Base-by-base conservation (phyloP, 2,797 vertebrate species). In the Chromobotia macracanthus region DNA sequence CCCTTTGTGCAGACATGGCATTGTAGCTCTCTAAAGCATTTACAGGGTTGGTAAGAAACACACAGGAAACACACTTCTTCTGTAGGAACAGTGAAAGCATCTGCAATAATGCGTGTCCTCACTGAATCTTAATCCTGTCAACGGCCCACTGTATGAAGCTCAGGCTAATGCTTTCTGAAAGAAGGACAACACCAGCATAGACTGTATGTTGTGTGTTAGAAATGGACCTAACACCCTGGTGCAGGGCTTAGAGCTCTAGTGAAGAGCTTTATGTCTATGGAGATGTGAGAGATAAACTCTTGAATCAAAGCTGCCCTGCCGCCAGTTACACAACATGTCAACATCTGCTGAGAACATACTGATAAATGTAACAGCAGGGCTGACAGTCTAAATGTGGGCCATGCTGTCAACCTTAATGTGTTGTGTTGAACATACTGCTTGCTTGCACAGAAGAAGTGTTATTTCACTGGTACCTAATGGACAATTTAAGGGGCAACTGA, bases 101-200 rank as follows among this genome's bases (percentile, higher is more conserved):
- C 90, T 11, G 35, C 6, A n/a, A 38, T 38, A 7, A 38, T n/a
- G 35, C 5, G 35, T 38, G 35, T 38, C 35, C 21, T 48, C 35
- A 38, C 35, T 38, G 55, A 23, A 12, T 56, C 53, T 23, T 90
- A 89, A 87, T 90, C 87, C 81, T 83, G 87, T 88, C 83, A 51
- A 76, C 75, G 68, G 83, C 82, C 86, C 86, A 60, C 82, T 66
- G 44, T 82, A 88, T 87, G 72, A 79, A 80, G 79, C 82, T 5
- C 5, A 60, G 75, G 48, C 63, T 84, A 75, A 82, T 28, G 56
- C 51, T 64, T 79, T n/a, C 56, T 3, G 5, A 38, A 38, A 41
- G 53, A 8, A 38, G 56, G 5, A 58, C 13, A 60, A 8, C 23
- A 31, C 31, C 18, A 55, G 25, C 21, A 65, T n/a, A 55, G 9